Conservation (phyloP, 2,888 invertebrate genomes). For the Orthosia gracilis region DNA sequence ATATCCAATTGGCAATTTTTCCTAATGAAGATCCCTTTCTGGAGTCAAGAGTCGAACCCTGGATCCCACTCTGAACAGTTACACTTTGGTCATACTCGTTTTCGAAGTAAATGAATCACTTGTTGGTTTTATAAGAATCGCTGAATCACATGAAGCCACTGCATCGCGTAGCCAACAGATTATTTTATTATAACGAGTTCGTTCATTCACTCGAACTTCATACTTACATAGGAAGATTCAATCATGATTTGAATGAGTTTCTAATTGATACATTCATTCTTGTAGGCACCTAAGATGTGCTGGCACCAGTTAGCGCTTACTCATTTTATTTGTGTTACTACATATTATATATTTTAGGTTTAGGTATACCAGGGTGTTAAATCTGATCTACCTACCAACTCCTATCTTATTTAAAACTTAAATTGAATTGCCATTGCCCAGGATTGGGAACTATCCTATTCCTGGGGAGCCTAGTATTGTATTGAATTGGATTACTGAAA, state of each 20-base stretch:
- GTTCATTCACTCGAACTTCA: slow-evolving; percentile 31
- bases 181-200: not conserved
- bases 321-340: slow-evolving; percentile 16
- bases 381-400: not conserved
- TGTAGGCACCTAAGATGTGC: slow-evolving; percentile 9
- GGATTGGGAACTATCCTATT: too few relatives aligned
- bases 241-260: slow-evolving; percentile 39
- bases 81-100: not conserved
- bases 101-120: slow-evolving; percentile 6
- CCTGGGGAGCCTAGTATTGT: too few relatives aligned
- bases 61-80: not conserved
- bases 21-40: too few relatives aligned
- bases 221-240: slow-evolving; percentile 23
- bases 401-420: too few relatives aligned
- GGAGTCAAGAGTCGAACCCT: not conserved
- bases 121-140: slow-evolving; percentile 13
- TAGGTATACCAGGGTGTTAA: not conserved
- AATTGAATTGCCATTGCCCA: too few relatives aligned
- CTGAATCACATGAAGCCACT: not conserved
- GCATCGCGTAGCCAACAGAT: slow-evolving; percentile 6
- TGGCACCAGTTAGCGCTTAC: slow-evolving; percentile 24
- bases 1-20: too few relatives aligned
- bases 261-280: slow-evolving; percentile 48
- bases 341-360: not conserved
- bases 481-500: too few relatives aligned